Percentiles rank a stretch among this genome's conserved stretches.
Conservation (phyloP, 2,113 vertebrate genomes). For the Rhinolophus ferrumequinum region DNA sequence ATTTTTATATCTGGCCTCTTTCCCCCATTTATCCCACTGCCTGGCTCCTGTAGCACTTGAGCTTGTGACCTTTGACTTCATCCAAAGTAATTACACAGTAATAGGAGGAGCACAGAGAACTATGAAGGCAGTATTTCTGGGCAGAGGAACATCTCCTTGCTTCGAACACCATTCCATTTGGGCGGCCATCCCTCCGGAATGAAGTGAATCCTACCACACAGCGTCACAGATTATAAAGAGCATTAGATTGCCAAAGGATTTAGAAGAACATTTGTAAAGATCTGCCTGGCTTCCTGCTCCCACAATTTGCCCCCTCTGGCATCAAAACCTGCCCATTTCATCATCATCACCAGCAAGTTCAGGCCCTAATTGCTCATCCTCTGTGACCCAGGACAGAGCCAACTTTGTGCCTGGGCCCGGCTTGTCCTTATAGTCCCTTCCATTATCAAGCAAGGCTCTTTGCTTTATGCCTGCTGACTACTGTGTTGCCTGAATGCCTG, state of each 20-base stretch:
- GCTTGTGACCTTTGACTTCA: not conserved
- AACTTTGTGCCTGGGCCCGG: not conserved
- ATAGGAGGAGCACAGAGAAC: not conserved
- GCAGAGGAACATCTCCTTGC: not conserved
- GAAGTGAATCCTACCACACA: not conserved
- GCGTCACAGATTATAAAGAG: not conserved
- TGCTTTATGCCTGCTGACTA: not conserved
- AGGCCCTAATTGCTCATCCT: not conserved
- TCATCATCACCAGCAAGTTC: not conserved
- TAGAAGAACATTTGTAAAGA: not conserved
- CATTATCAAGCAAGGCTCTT: not conserved
- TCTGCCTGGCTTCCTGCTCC: not conserved
- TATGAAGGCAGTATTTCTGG: not conserved
- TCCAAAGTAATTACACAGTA: not conserved
- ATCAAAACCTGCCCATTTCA: not conserved
- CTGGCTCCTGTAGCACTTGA: conserved; percentile 4
- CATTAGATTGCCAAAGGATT: not conserved
- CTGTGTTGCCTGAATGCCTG: not conserved
- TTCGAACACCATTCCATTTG: not conserved
- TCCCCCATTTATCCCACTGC: not conserved
- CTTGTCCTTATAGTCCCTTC: not conserved
- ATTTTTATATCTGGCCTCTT: not conserved
- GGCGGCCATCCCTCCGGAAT: not conserved
- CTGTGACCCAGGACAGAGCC: not conserved
- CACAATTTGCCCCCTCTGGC: not conserved